phyloP scores from a whole-genome alignment of 2,797 vertebrate species.

The Sebastes iracundus region DNA sequence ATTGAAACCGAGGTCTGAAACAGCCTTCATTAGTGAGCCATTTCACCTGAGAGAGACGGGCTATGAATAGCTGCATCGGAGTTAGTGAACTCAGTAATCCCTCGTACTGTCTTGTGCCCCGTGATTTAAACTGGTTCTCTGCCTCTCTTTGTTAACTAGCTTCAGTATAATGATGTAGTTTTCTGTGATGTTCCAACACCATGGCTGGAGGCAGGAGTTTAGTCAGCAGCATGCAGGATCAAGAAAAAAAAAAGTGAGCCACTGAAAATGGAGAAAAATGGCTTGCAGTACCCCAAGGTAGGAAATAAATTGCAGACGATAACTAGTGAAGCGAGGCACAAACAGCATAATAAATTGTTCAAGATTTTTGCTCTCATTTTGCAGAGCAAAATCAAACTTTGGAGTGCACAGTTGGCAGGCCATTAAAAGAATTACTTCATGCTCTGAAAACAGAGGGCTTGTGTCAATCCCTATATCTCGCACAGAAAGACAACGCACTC shows the following conservation, averaged over 20 bases:
- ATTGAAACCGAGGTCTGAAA: slow-evolving; percentile 46
- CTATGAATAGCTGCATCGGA: slow-evolving; percentile 36
- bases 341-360: slow-evolving; percentile 87
- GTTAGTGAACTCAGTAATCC: slow-evolving; percentile 70
- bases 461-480: slow-evolving; percentile 79
- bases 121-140: slow-evolving; percentile 77
- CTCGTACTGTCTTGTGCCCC: slow-evolving; percentile 66
- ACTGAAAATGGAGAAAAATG: slow-evolving; percentile 83
- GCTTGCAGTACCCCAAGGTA: slow-evolving; percentile 84
- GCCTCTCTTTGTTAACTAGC: slow-evolving; percentile 82
- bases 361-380: slow-evolving; percentile 79
- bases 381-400: slow-evolving; percentile 84
- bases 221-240: slow-evolving; percentile 80
- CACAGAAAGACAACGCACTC: slow-evolving; percentile 57
- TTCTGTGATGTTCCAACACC: slow-evolving; percentile 85
- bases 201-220: slow-evolving; percentile 85
- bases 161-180: slow-evolving; percentile 83
- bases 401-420: slow-evolving; percentile 77
- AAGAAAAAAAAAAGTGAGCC: slow-evolving; percentile 73
- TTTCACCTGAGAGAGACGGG: slow-evolving; percentile 57
- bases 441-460: slow-evolving; percentile 76
- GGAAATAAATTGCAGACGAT: slow-evolving; percentile 86
- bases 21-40: slow-evolving; percentile 63
- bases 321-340: slow-evolving; percentile 82
- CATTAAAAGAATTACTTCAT: slow-evolving; percentile 87